These are phyloP conservation scores for Trichosurus vulpecula DNA, from an alignment of 2,797 vertebrate genomes.

Conservation along the genomic window DNA sequence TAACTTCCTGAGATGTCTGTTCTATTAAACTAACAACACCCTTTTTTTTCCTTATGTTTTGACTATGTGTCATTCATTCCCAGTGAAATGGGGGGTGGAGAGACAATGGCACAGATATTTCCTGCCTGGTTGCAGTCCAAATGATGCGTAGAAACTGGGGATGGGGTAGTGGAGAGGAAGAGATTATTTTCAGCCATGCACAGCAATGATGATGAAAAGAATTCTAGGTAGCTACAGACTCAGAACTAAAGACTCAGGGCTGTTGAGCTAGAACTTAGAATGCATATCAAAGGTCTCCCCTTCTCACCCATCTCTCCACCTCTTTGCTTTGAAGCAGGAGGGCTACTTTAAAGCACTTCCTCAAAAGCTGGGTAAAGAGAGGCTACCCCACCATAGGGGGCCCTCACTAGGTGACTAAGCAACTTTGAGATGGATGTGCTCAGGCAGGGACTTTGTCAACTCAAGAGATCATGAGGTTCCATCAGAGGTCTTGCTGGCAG, in stretches of 20 bases:
- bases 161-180: neutral
- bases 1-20: neutral
- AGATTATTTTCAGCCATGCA: neutral
- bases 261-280: neutral
- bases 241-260: too few species aligned
- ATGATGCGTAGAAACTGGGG: neutral
- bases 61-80: neutral
- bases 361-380: neutral
- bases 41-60: neutral
- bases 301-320: neutral
- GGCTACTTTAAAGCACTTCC: neutral
- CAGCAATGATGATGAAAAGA: neutral
- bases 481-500: neutral
- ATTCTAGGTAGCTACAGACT: too few species aligned
- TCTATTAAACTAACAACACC: neutral
- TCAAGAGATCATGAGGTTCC: neutral
- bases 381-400: neutral
- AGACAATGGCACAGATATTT: neutral
- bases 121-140: neutral
- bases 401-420: neutral
- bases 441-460: neutral
- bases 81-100: neutral
- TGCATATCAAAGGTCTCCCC: neutral
- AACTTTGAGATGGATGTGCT: neutral
- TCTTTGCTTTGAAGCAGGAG: neutral